A percentile compares a stretch with the other conserved stretches of the same genome.
phyloP scores from a whole-genome alignment of 2,113 vertebrate genomes.

The Amia ocellicauda region DNA sequence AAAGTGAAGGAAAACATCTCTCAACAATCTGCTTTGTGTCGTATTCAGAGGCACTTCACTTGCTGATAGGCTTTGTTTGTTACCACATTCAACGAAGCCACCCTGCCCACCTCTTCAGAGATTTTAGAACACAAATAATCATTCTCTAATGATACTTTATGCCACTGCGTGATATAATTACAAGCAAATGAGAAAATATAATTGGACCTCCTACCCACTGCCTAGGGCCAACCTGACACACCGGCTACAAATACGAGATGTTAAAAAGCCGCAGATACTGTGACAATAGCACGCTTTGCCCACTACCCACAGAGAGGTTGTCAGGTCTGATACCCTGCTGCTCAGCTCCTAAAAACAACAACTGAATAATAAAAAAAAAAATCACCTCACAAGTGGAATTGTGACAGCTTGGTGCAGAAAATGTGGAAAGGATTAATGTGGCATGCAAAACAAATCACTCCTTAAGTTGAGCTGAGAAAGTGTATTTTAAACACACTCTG shows the following conservation, averaged over 20 bases:
- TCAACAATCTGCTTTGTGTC: no score
- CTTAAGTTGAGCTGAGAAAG: conserved; percentile 79
- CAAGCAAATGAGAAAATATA: conserved; percentile 63
- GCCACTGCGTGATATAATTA: conserved; percentile 68
- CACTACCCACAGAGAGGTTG: conserved; percentile 70
- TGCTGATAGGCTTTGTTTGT: background rate
- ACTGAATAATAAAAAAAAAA: conserved; percentile 48
- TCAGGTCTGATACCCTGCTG: conserved; percentile 78
- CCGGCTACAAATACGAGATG: conserved; percentile 8
- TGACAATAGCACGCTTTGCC: conserved; percentile 65
- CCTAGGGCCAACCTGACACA: conserved; percentile 5
- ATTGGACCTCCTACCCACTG: conserved; percentile 40
- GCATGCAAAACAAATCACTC: conserved; percentile 85
- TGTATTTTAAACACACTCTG: conserved; percentile 79
- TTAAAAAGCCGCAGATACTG: conserved; percentile 22
- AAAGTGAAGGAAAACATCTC: no score
- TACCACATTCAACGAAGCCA: conserved; percentile 33
- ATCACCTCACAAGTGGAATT: conserved; percentile 81
- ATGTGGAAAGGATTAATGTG: conserved; percentile 91
- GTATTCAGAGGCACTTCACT: no score
- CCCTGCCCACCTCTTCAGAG: conserved; percentile 27
- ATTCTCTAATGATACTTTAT: conserved; percentile 38
- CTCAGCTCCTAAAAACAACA: conserved; percentile 71
- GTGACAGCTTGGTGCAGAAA: conserved; percentile 81
- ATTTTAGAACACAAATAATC: conserved; percentile 56